Percentiles rank a stretch among this genome's conserved stretches.
Conservation (phyloP, 2,888 invertebrate genomes). For the Tiphia femorata region DNA sequence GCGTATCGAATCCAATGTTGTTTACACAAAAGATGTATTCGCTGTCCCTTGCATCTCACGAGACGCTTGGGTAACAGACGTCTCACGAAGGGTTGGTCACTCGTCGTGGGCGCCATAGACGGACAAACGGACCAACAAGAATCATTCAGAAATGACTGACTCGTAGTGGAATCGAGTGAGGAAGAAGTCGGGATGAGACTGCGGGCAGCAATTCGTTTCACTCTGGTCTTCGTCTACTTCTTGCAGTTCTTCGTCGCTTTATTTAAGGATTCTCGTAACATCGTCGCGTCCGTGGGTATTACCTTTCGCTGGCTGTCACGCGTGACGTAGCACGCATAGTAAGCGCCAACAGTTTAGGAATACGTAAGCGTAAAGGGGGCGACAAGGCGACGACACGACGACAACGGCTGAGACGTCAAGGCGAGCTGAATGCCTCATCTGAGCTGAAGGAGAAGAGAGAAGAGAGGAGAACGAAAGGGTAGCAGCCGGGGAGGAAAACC, state of each 20-base stretch:
- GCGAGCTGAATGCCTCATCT: slow-evolving; percentile 10
- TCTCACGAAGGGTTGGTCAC: too few species aligned
- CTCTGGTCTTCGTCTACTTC: slow-evolving; percentile 38
- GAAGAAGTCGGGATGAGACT: too few species aligned
- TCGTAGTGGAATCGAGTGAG: too few species aligned
- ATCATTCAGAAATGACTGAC: too few species aligned
- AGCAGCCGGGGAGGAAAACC: background rate
- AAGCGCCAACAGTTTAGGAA: slow-evolving; percentile 35
- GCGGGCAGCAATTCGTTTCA: slow-evolving; percentile 38
- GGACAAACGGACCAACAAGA: too few species aligned
- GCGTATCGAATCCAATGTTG: too few species aligned
- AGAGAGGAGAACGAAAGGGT: background rate
- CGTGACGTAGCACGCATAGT: slow-evolving; percentile 38
- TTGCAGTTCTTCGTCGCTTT: too few species aligned
- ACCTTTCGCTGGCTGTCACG: slow-evolving; percentile 51
- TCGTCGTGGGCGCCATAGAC: too few species aligned
- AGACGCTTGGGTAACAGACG: too few species aligned
- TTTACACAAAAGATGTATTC: too few species aligned
- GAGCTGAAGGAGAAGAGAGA: background rate
- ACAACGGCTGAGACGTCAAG: slow-evolving; percentile 43
- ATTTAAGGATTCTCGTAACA: slow-evolving; percentile 50
- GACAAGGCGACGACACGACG: too few species aligned
- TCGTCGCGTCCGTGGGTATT: slow-evolving; percentile 45
- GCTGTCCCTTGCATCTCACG: too few species aligned
- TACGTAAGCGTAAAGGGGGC: slow-evolving; percentile 37